These are phyloP conservation scores for Anabas testudineus DNA, from an alignment of 2,797 vertebrate species.

Conservation along the genomic window DNA sequence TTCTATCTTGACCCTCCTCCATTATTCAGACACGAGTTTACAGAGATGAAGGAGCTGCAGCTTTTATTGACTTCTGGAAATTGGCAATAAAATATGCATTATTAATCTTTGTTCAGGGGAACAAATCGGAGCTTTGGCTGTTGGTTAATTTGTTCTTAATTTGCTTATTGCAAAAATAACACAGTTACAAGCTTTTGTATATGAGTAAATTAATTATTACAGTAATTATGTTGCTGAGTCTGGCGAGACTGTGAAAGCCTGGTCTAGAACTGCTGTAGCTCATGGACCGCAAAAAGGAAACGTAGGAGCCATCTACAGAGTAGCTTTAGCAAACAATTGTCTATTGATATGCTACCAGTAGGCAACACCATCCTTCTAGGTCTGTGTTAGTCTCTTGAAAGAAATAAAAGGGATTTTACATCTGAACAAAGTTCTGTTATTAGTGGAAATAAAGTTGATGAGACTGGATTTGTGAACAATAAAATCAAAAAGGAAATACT, in stretches of 20 bases:
- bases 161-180: not conserved
- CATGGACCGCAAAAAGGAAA: not conserved
- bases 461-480: too few relatives aligned
- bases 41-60: constrained; percentile 26
- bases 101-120: not conserved
- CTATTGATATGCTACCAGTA: not conserved
- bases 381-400: not conserved
- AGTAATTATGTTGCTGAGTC: not conserved
- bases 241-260: not conserved
- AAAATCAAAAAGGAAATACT: too few relatives aligned
- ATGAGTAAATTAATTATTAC: not conserved
- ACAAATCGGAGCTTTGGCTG: not conserved
- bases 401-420: too few relatives aligned
- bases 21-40: constrained; percentile 42
- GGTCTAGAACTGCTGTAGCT: not conserved
- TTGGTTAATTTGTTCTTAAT: not conserved
- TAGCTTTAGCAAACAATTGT: not conserved
- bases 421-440: too few relatives aligned
- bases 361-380: not conserved
- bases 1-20: constrained; percentile 49
- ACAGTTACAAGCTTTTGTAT: not conserved
- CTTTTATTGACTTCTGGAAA: constrained; percentile 11
- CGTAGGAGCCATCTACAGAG: too few relatives aligned
- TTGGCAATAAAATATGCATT: constrained; percentile 15
- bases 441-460: too few relatives aligned